Conservation (phyloP, 2,888 invertebrate species). For the Bellardia bayeri region DNA sequence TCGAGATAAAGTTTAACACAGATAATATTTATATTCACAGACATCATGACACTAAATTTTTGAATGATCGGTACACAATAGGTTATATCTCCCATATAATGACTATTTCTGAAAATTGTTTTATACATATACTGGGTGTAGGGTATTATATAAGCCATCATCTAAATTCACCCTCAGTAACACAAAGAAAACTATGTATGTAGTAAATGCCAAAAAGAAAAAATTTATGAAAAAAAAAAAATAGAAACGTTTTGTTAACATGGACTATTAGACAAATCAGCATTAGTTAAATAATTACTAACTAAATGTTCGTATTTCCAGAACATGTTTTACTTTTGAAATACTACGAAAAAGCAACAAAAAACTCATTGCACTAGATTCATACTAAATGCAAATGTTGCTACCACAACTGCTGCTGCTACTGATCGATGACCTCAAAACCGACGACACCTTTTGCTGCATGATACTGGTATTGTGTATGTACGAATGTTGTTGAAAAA, state of each 20-base stretch:
- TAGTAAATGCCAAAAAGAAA: slow-evolving; percentile 48
- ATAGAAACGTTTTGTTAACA: slow-evolving; percentile 59
- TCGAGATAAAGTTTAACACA: no score
- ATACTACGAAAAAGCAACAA: slow-evolving; percentile 5
- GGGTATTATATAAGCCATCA: slow-evolving; percentile 42
- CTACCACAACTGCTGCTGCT: slow-evolving; percentile 18
- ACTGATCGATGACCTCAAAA: slow-evolving; percentile 73
- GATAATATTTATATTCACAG: no score
- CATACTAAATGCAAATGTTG: slow-evolving; percentile 39
- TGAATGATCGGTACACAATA: no score
- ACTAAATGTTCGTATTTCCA: no score
- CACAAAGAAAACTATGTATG: not conserved
- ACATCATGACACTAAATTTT: no score
- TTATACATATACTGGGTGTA: no score
- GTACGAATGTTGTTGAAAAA: slow-evolving; percentile 3
- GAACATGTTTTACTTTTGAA: slow-evolving; percentile 48
- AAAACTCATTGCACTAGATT: slow-evolving; percentile 57
- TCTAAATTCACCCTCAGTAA: slow-evolving; percentile 18
- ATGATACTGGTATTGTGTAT: slow-evolving; percentile 17
- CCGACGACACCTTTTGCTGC: slow-evolving; percentile 44
- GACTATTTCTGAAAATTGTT: no score
- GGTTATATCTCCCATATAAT: no score
- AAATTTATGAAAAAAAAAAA: not conserved
- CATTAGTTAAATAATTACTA: slow-evolving; percentile 63
- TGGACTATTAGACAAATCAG: slow-evolving; percentile 68